Base-by-base conservation (phyloP, 2,797 vertebrate species). In the Argentina silus region DNA sequence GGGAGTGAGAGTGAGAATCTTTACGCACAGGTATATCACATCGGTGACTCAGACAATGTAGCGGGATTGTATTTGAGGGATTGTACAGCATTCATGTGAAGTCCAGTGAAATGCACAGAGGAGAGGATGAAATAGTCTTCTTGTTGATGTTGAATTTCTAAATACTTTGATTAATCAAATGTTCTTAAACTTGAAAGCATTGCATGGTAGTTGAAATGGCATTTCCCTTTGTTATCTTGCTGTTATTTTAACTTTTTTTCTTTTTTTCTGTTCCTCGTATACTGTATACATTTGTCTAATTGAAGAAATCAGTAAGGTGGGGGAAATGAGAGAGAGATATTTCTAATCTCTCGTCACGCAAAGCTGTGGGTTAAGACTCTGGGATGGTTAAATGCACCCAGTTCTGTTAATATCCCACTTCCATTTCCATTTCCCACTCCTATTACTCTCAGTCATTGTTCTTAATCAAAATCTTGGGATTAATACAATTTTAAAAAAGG, bases 151-250 rank as follows among this genome's bases (percentile, higher is more conserved):
- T 53, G 15, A 53, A 14, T 53, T 6, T 53, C 51, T 7, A 53
- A 53, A 53, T 17, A 14, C 51, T 17, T 14, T 4, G 15, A n/a
- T 53, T 15, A 53, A 7, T 53, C 15, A 7, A 1, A 53, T 53
- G 15, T 7, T 17, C 51, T 53, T 53, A 11, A 53, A 14, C 14
- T 53, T 53, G 93, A 96, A 93, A 96, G 95, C 0, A 95, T 94
- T 0, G 95, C 95, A n/a, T 94, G 96, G 86, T 95, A 96, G 81
- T 79, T 96, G 86, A 55, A 23, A 7, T 15, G 21, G 27, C 69
- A 62, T 15, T 53, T 53, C 5, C n/a, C 51, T n/a, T 53, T 15
- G 7, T 53, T 53, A 53, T 14, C 51, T 17, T 7, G 6, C 15
- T n/a, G 51, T 53, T 53, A 53, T 7, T 53, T 4, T 53, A n/a